Evolutionary conservation across 2,797 vertebrate species (phyloP), one percentile per base, ranked within the genome.

Genomic region (Dryobates pubescens): DNA sequence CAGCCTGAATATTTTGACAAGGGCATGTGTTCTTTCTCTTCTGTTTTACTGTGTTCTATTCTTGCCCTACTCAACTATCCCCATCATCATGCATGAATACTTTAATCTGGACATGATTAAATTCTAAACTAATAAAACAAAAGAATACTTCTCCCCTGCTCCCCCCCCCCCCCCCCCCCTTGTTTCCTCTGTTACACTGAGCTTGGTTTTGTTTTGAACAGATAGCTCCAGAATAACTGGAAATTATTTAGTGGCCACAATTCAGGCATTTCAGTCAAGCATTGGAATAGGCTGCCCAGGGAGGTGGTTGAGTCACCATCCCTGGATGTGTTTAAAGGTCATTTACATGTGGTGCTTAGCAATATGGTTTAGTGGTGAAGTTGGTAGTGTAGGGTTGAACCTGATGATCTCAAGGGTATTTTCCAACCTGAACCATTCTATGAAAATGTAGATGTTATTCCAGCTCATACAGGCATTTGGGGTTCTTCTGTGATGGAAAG

Each of bases 1-100:
- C 71, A 88, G 63, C 53, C 27, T 86, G 64, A 92, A 82, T 84
- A 67, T 93, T 95, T 94, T 92, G 88, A 92, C 79, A 94, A 69
- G 51, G 45, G 29, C 75, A 82, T 76, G 53, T 76, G 34, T 54
- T 80, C 32, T 71, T 94, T 90, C 56, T 56, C 2, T 86, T 73
- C 86, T 79, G 3, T 54, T 84, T 34, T 72, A 45, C 43, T 65
- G 9, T 75, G 2, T 30, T 69, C 24, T 79, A 4, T 8, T 73
- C 22, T 71, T 78, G 26, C 30, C 11, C 41, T 69, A 16, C 67
- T 76, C 34, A 73, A 27, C 38, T 58, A 1, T 61, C 23, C 53
- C 10, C 23, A 61, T 59, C 17, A 63, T 24, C 61, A 76, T 57
- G 75, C 9, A 75, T 38, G 2, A 61, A 64, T 64, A 30, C 9